Evolutionary conservation across 2,797 vertebrate species (phyloP), one percentile per base, ranked within the genome.

Genomic region (Phoxinus dragarum): DNA sequence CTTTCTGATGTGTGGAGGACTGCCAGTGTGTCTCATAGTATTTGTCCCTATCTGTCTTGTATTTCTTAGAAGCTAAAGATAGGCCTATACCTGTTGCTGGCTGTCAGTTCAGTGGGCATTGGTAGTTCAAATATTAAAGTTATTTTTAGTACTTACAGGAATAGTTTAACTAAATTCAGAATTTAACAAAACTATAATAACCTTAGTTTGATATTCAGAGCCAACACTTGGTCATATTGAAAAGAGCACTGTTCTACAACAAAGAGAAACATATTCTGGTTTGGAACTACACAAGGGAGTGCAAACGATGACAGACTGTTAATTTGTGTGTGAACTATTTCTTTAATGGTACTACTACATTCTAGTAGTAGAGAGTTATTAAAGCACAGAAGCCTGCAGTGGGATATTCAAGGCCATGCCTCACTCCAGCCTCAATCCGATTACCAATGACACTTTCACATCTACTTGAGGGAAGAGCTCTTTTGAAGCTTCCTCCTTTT

Each of bases 1-100:
- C 76, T 77, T 69, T 86, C 81, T 80, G 77, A 27, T 85, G 87
- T 86, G 80, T 81, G 79, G 23, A 84, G 84, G 84, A 81, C 75
- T 85, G 81, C 67, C 88, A 90, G 91, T 92, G 90, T 89, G 87
- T 89, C 92, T 92, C 77, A 92, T 92, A 90, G 92, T 89, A 93
- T 93, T 88, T 87, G 90, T 93, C 92, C 91, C 82, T 90, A 88
- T 93, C 89, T 86, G 64, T 87, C 83, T 88, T 86, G 88, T 85
- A 89, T 91, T 89, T 87, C 88, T 81, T 75, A 86, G 47, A 74
- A 91, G 85, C 88, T 89, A 56, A 90, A 91, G 85, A 82, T 44
- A 66, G 47, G 47, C 16, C 47, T 49, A 49, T 49, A 49, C 75
- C 88, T 89, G 90, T 88, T 78, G 75, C 74, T 73, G n/a, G 54